Percentiles rank a stretch among this genome's conserved stretches.
These are phyloP conservation scores for Philaethria dido DNA, from an alignment of 2,888 invertebrate species.

Conservation along the genomic window DNA sequence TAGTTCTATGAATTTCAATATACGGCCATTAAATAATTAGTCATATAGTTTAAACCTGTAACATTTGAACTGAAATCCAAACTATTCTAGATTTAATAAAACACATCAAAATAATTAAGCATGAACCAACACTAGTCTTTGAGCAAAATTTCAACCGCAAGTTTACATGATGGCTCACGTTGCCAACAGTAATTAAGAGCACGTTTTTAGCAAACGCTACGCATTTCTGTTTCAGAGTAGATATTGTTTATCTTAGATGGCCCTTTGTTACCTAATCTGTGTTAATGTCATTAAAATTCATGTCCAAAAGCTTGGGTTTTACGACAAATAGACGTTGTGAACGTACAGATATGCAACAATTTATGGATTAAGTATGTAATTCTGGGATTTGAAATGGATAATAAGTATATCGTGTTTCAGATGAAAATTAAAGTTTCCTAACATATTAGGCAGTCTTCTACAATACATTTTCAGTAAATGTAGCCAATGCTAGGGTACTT, in stretches of 20 bases:
- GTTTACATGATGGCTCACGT: constrained; percentile 31
- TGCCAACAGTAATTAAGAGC: constrained; percentile 30
- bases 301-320: constrained; percentile 16
- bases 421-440: no score
- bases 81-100: constrained; percentile 14
- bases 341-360: not conserved
- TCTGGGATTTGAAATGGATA: not conserved
- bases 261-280: constrained; percentile 25
- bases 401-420: not conserved
- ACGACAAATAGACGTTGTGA: constrained; percentile 2
- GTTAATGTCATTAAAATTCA: constrained; percentile 28
- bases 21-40: not conserved
- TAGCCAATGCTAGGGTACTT: no score
- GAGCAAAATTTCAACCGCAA: constrained; percentile 25
- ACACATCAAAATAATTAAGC: constrained; percentile 22
- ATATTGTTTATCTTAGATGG: constrained; percentile 29
- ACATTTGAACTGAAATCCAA: constrained; percentile 6
- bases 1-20: no score
- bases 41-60: not conserved
- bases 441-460: no score
- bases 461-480: no score
- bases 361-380: not conserved
- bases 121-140: constrained; percentile 22
- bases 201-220: constrained; percentile 32
- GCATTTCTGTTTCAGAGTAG: constrained; percentile 26